Base-by-base conservation (phyloP, 2,888 invertebrate genomes). In the Merodon equestris region DNA sequence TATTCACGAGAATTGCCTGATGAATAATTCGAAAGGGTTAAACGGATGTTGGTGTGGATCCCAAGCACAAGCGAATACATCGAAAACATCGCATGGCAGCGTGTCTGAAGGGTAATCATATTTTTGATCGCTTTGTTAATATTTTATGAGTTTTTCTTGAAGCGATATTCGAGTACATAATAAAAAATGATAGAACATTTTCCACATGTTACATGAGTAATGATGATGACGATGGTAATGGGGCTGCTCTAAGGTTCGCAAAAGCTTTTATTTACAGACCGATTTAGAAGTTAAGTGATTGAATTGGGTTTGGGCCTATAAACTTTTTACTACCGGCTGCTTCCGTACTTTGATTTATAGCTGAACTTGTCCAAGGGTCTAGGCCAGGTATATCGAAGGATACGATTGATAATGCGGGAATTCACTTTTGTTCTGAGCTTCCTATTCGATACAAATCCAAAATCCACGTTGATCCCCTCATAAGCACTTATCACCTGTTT, bases 1-100 rank as follows among this genome's bases (percentile, higher is more conserved):
- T 79, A 79, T 79, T 79, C 79, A 79, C 74, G 79, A 74, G 74
- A 74, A 79, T 79, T 74, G 79, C 74, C 74, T 79, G 70, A 79
- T 79, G 74, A 79, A 79, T 79, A 74, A 79, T 79, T 79, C 74
- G 50, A 40, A 73, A 64, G 64, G 54, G 73, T 58, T 73, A 53
- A 38, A 4, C 27, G 2, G 27, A 27, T 27, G 58, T 47, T 57
- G 36, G 38, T 15, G 56, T 50, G 64, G 45, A 40, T 7, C 27
- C 27, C 27, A 27, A 27, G 7, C 7, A 27, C 27, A 2, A 27
- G 27, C n/a, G n/a, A n/a, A n/a, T n/a, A n/a, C n/a, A n/a, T n/a
- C n/a, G n/a, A n/a, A n/a, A n/a, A n/a, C n/a, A n/a, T n/a, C n/a
- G n/a, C n/a, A n/a, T n/a, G n/a, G n/a, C n/a, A n/a, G n/a, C n/a